Evolutionary conservation across 2,888 invertebrate genomes (phyloP).

Genomic region (Nomada fabriciana): DNA sequence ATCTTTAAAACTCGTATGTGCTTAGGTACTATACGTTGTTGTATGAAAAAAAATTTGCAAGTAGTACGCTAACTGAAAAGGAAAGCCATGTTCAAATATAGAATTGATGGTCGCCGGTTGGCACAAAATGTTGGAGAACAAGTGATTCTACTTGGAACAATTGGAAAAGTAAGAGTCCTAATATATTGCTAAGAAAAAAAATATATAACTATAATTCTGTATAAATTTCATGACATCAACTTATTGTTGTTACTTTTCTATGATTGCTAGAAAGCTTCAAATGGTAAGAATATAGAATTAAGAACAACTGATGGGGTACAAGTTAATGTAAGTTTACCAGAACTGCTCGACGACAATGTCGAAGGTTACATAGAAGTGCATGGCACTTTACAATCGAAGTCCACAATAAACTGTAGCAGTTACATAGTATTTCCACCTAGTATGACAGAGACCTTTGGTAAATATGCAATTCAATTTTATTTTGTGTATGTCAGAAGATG

Average conservation of each 20-base stretch:
- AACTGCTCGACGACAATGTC: constrained; percentile 70
- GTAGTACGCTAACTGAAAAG: too few species aligned
- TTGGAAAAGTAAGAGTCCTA: constrained; percentile 72
- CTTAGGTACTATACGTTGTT: background rate
- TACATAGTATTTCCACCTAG: constrained; percentile 71
- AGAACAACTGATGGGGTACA: constrained; percentile 76
- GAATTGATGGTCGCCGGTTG: constrained; percentile 76
- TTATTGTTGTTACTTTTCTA: background rate
- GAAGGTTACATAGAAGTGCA: constrained; percentile 78
- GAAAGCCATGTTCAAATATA: constrained; percentile 55
- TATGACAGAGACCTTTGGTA: constrained; percentile 76
- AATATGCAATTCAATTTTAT: constrained; percentile 18
- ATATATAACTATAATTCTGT: background rate
- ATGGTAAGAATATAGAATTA: constrained; percentile 76
- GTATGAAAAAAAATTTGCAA: too few species aligned
- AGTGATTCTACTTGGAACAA: constrained; percentile 76
- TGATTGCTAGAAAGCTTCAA: constrained; percentile 72
- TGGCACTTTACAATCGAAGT: constrained; percentile 77
- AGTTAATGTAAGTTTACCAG: constrained; percentile 76
- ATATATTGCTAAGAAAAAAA: background rate
- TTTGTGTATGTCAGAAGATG: background rate
- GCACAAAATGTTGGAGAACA: constrained; percentile 73
- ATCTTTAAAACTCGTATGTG: background rate
- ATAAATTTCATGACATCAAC: background rate
- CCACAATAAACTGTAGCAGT: constrained; percentile 74